Conservation (phyloP, 64 coral and sea anemone genomes). For the Stichodactyla helianthus region DNA sequence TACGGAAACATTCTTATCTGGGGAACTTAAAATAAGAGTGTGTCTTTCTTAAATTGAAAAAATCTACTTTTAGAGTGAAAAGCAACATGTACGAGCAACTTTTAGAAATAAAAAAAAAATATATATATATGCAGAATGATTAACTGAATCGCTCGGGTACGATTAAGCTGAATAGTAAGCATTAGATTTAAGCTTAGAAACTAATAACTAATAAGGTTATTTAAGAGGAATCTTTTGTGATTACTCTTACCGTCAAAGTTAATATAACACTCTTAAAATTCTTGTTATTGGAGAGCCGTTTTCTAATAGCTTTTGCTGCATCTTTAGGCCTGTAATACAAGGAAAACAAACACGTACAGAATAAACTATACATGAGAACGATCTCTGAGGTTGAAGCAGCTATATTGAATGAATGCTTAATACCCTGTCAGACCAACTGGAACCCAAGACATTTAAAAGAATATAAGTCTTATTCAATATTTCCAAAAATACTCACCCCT, state of each 20-base stretch:
- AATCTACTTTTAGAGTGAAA: too few relatives aligned
- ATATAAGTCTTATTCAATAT: background rate
- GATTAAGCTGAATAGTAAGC: background rate
- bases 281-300: conserved; percentile 72
- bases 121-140: too few relatives aligned
- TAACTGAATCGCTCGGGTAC: too few relatives aligned
- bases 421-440: background rate
- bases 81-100: too few relatives aligned
- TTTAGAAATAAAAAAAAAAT: too few relatives aligned
- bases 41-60: too few relatives aligned
- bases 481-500: conserved; percentile 62
- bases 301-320: conserved; percentile 88
- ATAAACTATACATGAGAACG: conserved; percentile 36
- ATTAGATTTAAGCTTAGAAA: background rate
- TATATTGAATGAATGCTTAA: background rate
- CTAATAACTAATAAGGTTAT: background rate
- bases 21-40: too few relatives aligned
- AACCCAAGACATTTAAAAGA: background rate
- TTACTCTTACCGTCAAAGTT: conserved; percentile 74
- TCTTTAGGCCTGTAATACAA: conserved; percentile 78
- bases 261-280: conserved; percentile 93
- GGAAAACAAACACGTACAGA: conserved; percentile 12
- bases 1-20: too few relatives aligned
- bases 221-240: background rate
- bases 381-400: background rate